These are phyloP conservation scores for Diplodus puntazzo DNA, from an alignment of 2,797 vertebrate species.

Conservation along the genomic window DNA sequence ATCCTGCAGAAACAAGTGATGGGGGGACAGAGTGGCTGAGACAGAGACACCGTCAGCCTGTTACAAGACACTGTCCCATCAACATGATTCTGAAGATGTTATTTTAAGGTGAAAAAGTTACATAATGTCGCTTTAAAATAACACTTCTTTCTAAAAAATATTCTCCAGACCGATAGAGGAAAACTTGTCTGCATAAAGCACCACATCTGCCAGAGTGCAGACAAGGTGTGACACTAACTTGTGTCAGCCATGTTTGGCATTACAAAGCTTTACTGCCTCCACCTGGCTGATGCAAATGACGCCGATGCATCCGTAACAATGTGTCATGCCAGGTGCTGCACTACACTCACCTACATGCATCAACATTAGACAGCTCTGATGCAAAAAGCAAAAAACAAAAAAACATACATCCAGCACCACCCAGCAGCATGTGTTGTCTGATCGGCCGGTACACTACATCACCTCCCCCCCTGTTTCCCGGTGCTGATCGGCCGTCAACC, in stretches of 20 bases:
- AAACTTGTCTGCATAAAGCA: background rate
- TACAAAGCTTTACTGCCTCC: slow-evolving; percentile 21
- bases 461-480: slow-evolving; percentile 5
- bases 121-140: background rate
- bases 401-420: background rate
- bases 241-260: slow-evolving; percentile 43
- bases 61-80: too few species aligned
- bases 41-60: too few species aligned
- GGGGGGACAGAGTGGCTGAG: too few species aligned
- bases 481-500: slow-evolving; percentile 40
- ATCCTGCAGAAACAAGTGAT: too few species aligned
- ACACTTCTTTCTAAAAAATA: background rate
- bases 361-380: slow-evolving; percentile 1
- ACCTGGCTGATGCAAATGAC: slow-evolving; percentile 21
- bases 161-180: background rate
- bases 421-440: slow-evolving; percentile 19
- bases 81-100: too few species aligned
- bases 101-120: too few species aligned
- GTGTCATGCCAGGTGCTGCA: slow-evolving; percentile 24
- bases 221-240: slow-evolving; percentile 12
- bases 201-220: background rate
- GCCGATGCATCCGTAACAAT: slow-evolving; percentile 20
- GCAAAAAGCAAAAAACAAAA: background rate
- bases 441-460: background rate
- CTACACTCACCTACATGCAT: background rate